phyloP scores from a whole-genome alignment of 2,797 vertebrate species.

The Sparidentex hasta region DNA sequence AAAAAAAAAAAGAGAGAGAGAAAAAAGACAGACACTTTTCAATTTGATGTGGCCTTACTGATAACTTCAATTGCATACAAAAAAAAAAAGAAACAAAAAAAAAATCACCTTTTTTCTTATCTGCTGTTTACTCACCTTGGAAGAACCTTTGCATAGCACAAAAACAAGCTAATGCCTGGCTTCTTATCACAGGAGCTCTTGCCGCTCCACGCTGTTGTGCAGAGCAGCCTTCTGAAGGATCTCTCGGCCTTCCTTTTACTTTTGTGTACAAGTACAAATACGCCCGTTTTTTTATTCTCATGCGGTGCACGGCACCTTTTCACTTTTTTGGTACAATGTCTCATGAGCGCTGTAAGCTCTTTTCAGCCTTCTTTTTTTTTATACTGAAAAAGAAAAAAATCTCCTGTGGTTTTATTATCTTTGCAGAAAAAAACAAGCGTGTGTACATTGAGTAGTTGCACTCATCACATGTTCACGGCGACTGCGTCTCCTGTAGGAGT shows the following conservation, averaged over 20 bases:
- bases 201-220: conserved; percentile 45
- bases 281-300: conserved; percentile 41
- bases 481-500: conserved; percentile 73
- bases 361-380: conserved; percentile 55
- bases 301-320: conserved; percentile 56
- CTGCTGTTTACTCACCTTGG: conserved; percentile 72
- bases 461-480: conserved; percentile 64
- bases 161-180: conserved; percentile 60
- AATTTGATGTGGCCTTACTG: conserved; percentile 88
- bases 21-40: conserved; percentile 75
- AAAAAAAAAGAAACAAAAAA: conserved; percentile 12
- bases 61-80: conserved; percentile 66
- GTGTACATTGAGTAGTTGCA: conserved; percentile 71
- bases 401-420: conserved; percentile 62
- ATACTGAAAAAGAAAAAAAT: neutral
- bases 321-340: conserved; percentile 69
- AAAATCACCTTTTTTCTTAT: conserved; percentile 59
- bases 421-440: conserved; percentile 51
- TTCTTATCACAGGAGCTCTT: conserved; percentile 55
- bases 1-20: conserved; percentile 35
- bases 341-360: conserved; percentile 67
- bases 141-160: conserved; percentile 71
- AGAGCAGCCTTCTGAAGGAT: conserved; percentile 70
- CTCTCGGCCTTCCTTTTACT: conserved; percentile 50
- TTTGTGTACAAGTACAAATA: conserved; percentile 60